Evolutionary conservation across 2,113 vertebrate species (phyloP).

Genomic region (Cavia aperea): DNA sequence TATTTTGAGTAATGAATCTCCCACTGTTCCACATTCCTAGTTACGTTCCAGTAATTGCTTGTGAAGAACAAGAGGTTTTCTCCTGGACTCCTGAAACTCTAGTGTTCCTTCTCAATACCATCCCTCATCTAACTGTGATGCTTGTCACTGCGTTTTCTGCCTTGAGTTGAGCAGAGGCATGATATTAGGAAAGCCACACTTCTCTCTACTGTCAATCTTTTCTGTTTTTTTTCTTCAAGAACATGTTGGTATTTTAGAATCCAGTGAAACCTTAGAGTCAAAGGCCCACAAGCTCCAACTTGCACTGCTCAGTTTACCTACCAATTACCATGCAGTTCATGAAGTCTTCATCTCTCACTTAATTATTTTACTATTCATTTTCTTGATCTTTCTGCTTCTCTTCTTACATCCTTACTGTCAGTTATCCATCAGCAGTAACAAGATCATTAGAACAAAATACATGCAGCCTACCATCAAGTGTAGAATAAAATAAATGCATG

Average conservation of each 20-base stretch:
- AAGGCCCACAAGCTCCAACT: neutral
- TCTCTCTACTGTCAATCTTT: neutral
- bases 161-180: neutral
- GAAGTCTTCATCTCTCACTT: neutral
- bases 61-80: neutral
- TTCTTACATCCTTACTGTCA: neutral
- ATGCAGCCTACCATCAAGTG: neutral
- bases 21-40: neutral
- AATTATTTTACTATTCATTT: neutral
- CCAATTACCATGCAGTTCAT: neutral
- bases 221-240: neutral
- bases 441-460: neutral
- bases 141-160: neutral
- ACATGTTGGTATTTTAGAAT: neutral
- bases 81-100: neutral
- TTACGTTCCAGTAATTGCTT: neutral
- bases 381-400: neutral
- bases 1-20: neutral
- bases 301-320: neutral
- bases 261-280: neutral
- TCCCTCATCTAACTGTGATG: neutral
- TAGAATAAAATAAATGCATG: constrained; percentile 1
- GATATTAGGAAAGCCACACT: neutral
- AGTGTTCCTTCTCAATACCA: neutral
- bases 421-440: neutral